These are phyloP conservation scores for Diceros bicornis DNA, from an alignment of 2,797 vertebrate genomes.

Conservation along the genomic window DNA sequence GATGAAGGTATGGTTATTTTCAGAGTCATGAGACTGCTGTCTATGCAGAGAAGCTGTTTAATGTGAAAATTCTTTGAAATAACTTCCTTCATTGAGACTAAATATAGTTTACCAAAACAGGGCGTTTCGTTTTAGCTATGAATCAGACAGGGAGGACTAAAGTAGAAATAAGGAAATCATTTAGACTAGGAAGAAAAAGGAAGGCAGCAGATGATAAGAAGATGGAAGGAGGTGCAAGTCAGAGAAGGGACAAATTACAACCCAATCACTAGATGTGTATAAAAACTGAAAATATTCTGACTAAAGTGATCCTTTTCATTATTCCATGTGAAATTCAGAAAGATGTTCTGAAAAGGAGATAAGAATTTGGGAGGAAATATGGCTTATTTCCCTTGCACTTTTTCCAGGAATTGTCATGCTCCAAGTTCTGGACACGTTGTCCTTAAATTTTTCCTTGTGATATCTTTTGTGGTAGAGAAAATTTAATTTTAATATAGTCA, in stretches of 20 bases:
- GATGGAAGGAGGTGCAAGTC: not conserved
- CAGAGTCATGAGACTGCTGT: not conserved
- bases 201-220: not conserved
- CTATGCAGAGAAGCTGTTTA: not conserved
- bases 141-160: not conserved
- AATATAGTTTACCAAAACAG: not conserved
- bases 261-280: not conserved
- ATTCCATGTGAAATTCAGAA: not conserved
- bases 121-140: not conserved
- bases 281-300: not conserved
- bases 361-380: not conserved
- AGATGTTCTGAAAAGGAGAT: not conserved
- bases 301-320: not conserved
- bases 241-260: not conserved
- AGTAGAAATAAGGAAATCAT: not conserved
- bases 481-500: not conserved
- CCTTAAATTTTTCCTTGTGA: not conserved
- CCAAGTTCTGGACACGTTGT: not conserved
- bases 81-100: not conserved
- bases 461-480: not conserved
- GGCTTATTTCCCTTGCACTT: not conserved
- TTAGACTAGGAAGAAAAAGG: not conserved
- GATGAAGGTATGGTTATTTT: not conserved
- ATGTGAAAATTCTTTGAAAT: not conserved
- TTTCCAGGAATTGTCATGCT: not conserved